phyloP scores from a whole-genome alignment of 2,797 vertebrate genomes.

The Linurgus olivaceus region DNA sequence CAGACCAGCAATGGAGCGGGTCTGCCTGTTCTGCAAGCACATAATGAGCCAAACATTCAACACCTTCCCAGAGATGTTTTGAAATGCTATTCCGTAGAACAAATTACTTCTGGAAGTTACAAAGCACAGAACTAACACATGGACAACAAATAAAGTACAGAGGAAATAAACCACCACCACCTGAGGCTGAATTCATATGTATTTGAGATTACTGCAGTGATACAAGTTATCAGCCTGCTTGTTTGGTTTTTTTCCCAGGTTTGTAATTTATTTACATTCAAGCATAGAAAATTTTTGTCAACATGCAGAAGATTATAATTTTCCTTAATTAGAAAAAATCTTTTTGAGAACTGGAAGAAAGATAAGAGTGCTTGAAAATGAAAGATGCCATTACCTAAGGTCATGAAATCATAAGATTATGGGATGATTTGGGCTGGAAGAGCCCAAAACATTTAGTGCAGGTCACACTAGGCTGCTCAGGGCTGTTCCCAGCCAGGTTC shows the following conservation, averaged over 20 bases:
- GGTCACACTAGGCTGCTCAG: neutral
- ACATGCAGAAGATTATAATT: neutral
- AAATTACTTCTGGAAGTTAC: neutral
- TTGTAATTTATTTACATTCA: neutral
- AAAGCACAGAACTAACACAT: neutral
- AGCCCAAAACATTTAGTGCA: neutral
- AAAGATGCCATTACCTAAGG: neutral
- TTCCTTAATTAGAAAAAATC: neutral
- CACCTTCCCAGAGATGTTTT: neutral
- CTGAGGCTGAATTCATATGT: neutral
- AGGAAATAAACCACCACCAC: neutral
- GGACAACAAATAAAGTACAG: neutral
- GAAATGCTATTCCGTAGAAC: neutral
- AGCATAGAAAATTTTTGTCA: neutral
- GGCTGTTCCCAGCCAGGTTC: neutral
- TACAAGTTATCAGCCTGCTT: neutral
- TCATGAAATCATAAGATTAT: neutral
- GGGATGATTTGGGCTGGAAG: neutral
- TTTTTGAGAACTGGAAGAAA: neutral
- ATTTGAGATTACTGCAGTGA: neutral
- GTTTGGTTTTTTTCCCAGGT: neutral
- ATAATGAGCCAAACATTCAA: constrained; percentile 11
- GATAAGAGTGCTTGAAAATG: neutral
- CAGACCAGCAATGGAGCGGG: neutral
- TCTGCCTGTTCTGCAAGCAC: neutral